Evolutionary conservation across 2,888 invertebrate genomes (phyloP).

Genomic region (Cremastinae sp.): DNA sequence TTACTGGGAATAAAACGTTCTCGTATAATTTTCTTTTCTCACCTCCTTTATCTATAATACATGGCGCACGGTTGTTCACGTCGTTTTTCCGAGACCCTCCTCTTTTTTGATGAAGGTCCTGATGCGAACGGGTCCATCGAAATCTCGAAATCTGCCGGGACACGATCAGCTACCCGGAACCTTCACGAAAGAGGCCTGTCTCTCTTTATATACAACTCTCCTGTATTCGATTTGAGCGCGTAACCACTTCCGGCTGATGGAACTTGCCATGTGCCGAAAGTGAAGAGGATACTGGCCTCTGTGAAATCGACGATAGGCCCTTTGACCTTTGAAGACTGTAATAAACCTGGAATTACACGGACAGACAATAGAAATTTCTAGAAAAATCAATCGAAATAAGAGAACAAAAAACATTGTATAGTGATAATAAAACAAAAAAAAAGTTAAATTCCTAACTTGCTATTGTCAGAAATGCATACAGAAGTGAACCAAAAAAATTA

Average conservation of each 20-base stretch:
- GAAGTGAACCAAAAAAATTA: too few relatives aligned
- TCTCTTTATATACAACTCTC: slow-evolving; percentile 92
- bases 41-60: slow-evolving; percentile 54
- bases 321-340: slow-evolving; percentile 88
- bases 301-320: slow-evolving; percentile 84
- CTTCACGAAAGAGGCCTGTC: slow-evolving; percentile 20
- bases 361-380: slow-evolving; percentile 1
- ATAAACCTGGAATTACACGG: slow-evolving; percentile 86
- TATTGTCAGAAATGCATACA: too few relatives aligned
- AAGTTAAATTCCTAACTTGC: too few relatives aligned
- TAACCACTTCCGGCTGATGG: slow-evolving; percentile 91
- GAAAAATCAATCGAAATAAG: too few relatives aligned
- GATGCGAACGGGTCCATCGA: slow-evolving; percentile 24
- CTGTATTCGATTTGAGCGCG: slow-evolving; percentile 93
- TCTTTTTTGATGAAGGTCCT: slow-evolving; percentile 26
- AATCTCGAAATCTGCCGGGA: slow-evolving; percentile 26
- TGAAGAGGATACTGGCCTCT: slow-evolving; percentile 86
- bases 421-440: too few relatives aligned
- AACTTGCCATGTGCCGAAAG: slow-evolving; percentile 87
- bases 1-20: slow-evolving; percentile 32
- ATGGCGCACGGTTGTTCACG: slow-evolving; percentile 39
- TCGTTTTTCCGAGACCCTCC: slow-evolving; percentile 18
- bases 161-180: slow-evolving; percentile 23
- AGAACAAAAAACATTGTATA: too few relatives aligned
- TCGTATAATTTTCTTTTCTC: slow-evolving; percentile 36